Evolutionary conservation across 2,888 invertebrate genomes (phyloP), one percentile per base, ranked within the genome.

Genomic region (Cephonodes hylas): DNA sequence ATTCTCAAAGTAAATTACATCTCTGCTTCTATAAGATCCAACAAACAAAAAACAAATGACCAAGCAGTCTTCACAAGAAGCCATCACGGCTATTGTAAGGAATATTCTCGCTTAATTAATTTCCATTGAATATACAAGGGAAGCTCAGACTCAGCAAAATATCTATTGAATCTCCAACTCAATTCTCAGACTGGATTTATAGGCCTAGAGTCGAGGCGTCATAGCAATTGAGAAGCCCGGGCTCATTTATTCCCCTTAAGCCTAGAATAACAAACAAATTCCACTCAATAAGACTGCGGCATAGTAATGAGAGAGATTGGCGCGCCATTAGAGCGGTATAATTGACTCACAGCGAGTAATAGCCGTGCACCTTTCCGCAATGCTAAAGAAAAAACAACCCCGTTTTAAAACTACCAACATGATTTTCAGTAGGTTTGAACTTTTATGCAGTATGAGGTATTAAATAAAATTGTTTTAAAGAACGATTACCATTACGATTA

Each of bases 311-410:
- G 44, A 20, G 44, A 45, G 59, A 59, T 45, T 31, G 59, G 42
- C 23, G 42, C 38, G 38, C 58, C 38, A 58, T 58, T 58, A 58
- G 38, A 31, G 44, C 20, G 59, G 44, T 45, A 45, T 58, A 59
- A 59, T 59, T 59, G 59, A 45, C 31, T 44, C 20, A 18, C 44
- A 10, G 1, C 44, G 31, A 42, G 31, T 42, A 27, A 45, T 45
- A 27, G 25, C 25, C 5, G 42, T 31, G 27, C 59, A 31, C 59
- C 27, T 31, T 8, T 31, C 18, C 18, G 42, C 44, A 44, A 44
- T 44, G 10, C 44, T 20, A 44, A 44, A 44, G 44, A 20, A 44
- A 44, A 44, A 44, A 44, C 44, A 44, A 2, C 20, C 20, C 18
- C 44, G 44, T 20, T 44, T 44, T 22, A 20, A 20, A 44, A n/a